Conservation (phyloP, 2,113 vertebrate species). For the Felis catus region F.catus_Fca126_mat1.0 CM031414.1:28228501-28229000, state of each 20-base stretch:
- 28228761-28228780: neutral
- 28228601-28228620: too few species aligned
- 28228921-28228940: neutral
- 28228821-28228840: neutral
- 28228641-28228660: too few species aligned
- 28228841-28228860: neutral
- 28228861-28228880: neutral
- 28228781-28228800: neutral
- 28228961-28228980: neutral
- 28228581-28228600: too few species aligned
- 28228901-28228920: neutral
- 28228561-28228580: too few species aligned
- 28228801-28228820: neutral
- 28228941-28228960: neutral
- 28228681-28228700: neutral
- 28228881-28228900: neutral
- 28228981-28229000: neutral
- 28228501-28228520: too few species aligned
- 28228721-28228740: neutral
- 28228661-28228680: neutral
- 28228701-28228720: neutral
- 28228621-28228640: too few species aligned
- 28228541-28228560: too few species aligned
- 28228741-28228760: neutral
- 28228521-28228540: too few species aligned